Evolutionary conservation across 1,140 invertebrate species (phyloP).

Genomic region (Drosophila subobscura): DNA sequence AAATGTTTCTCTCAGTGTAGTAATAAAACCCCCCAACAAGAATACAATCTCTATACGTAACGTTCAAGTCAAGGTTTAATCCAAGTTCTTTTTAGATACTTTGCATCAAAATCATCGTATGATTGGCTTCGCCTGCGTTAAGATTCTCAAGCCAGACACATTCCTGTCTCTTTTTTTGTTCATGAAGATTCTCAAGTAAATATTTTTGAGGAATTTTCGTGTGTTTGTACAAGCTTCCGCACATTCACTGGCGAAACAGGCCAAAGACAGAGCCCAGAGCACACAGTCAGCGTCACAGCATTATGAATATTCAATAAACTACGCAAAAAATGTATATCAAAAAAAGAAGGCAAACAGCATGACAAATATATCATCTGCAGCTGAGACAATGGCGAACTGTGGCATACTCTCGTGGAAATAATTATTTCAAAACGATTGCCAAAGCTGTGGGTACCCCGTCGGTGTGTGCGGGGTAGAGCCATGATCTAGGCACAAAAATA

Average conservation of each 20-base stretch:
- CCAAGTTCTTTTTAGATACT: not conserved
- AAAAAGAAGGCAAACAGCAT: conserved; percentile 7
- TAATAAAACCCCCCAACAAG: too few species aligned
- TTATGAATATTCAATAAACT: conserved; percentile 77
- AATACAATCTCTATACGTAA: too few species aligned
- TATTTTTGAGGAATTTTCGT: conserved; percentile 39
- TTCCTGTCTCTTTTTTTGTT: conserved; percentile 43
- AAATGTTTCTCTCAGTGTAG: too few species aligned
- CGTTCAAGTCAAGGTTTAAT: too few species aligned
- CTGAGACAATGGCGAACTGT: conserved; percentile 22
- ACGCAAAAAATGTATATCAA: conserved; percentile 61
- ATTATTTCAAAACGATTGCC: conserved; percentile 7
- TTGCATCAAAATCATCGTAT: conserved; percentile 28
- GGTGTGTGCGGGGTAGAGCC: not conserved
- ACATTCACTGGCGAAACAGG: conserved; percentile 59
- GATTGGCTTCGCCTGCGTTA: conserved; percentile 19
- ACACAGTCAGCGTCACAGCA: conserved; percentile 20
- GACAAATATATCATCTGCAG: conserved; percentile 43
- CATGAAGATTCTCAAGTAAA: conserved; percentile 64
- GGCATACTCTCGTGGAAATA: conserved; percentile 32
- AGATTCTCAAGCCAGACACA: conserved; percentile 22
- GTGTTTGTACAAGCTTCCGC: conserved; percentile 64
- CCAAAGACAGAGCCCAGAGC: conserved; percentile 1
- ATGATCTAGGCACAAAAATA: conserved; percentile 42
- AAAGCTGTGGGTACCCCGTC: conserved; percentile 10